Evolutionary conservation across 1,140 invertebrate species (phyloP).

Genomic region (Zaprionus tsacasi): DNA sequence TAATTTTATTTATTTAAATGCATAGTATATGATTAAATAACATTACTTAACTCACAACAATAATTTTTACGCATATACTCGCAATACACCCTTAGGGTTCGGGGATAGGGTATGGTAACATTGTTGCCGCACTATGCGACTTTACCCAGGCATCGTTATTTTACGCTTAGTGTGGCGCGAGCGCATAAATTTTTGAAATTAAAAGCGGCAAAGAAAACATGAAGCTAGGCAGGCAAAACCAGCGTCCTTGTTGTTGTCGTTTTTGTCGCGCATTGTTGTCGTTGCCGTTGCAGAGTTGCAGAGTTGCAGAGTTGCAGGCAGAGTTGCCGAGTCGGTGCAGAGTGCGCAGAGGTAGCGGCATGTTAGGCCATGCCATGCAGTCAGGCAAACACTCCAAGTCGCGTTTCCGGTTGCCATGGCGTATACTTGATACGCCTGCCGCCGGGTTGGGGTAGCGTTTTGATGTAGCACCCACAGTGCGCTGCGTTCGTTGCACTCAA

Average conservation of each 20-base stretch:
- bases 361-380: conserved; percentile 44
- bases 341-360: conserved; percentile 38
- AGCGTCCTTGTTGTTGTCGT: conserved; percentile 70
- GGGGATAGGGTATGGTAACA: conserved; percentile 60
- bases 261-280: conserved; percentile 66
- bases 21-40: too few relatives aligned
- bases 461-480: conserved; percentile 35
- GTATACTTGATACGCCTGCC: conserved; percentile 75
- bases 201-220: conserved; percentile 83
- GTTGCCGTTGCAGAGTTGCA: conserved; percentile 13
- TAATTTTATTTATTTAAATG: neutral
- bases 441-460: conserved; percentile 53
- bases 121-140: conserved; percentile 59
- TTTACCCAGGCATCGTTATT: conserved; percentile 75
- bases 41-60: too few relatives aligned
- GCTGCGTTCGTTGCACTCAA: conserved; percentile 78
- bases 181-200: conserved; percentile 83
- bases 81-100: neutral
- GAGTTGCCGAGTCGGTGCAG: too few relatives aligned
- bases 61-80: neutral
- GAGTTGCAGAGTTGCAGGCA: too few relatives aligned
- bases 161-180: conserved; percentile 82
- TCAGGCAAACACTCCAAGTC: conserved; percentile 79
- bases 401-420: conserved; percentile 74
- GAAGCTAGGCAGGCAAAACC: conserved; percentile 73